Conservation (phyloP, 2,113 vertebrate genomes). For the Oreochromis tanganicae region DNA sequence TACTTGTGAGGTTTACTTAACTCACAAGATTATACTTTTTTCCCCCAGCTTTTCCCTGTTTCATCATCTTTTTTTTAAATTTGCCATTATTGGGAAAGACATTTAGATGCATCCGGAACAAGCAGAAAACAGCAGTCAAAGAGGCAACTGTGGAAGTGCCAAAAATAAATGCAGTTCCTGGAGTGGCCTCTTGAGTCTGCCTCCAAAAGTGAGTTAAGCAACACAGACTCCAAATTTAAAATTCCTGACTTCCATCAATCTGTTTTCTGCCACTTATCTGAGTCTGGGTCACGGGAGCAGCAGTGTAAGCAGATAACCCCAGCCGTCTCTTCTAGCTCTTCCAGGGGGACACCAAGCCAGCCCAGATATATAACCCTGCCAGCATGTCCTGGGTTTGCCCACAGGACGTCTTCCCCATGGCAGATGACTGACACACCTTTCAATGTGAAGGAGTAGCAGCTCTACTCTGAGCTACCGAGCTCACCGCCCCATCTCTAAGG, state of each 20-base stretch:
- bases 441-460: not conserved
- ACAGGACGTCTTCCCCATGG: not conserved
- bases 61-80: rapidly evolving
- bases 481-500: not conserved
- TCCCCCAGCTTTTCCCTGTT: not conserved
- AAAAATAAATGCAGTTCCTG: not conserved
- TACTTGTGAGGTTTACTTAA: not conserved
- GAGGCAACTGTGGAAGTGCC: not conserved
- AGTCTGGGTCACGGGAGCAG: not conserved
- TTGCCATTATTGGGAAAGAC: not conserved
- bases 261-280: not conserved
- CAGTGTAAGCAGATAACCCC: not conserved
- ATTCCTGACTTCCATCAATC: not conserved
- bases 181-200: not conserved
- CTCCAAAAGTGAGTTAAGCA: not conserved
- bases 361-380: not conserved
- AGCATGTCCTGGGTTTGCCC: not conserved
- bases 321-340: not conserved
- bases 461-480: not conserved
- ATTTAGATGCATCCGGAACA: not conserved
- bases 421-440: not conserved
- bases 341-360: not conserved
- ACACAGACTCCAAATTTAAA: not conserved
- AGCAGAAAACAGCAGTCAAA: not conserved
- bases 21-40: not conserved